phyloP scores from a whole-genome alignment of 2,888 invertebrate species.

The Xiphydria camelus region DNA sequence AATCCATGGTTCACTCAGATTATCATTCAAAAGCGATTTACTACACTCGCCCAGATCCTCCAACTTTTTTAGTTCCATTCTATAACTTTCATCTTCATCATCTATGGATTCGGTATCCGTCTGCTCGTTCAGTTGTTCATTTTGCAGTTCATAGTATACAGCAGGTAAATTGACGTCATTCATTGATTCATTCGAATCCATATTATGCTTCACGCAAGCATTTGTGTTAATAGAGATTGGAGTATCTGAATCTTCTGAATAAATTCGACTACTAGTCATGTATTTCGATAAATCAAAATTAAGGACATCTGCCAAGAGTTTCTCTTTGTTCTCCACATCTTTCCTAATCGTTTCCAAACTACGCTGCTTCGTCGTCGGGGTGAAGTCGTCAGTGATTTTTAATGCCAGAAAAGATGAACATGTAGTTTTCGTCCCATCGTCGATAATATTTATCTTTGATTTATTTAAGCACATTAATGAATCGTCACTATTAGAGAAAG shows the following conservation, averaged over 20 bases:
- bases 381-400: conserved; percentile 40
- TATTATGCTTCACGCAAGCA: conserved; percentile 30
- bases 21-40: conserved; percentile 38
- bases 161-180: background rate
- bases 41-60: conserved; percentile 47
- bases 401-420: conserved; percentile 40
- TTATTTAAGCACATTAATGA: background rate
- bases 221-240: conserved; percentile 30
- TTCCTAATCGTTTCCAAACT: conserved; percentile 65
- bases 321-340: conserved; percentile 76
- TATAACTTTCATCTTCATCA: conserved; percentile 51
- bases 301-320: conserved; percentile 69
- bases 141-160: background rate
- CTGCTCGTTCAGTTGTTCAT: conserved; percentile 16
- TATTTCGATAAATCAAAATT: conserved; percentile 62
- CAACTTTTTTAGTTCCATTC: conserved; percentile 45
- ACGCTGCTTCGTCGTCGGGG: conserved; percentile 33
- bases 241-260: conserved; percentile 25
- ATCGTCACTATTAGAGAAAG: conserved; percentile 2
- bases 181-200: conserved; percentile 9
- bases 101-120: conserved; percentile 37
- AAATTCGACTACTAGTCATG: conserved; percentile 39
- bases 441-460: conserved; percentile 19
- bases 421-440: conserved; percentile 31
- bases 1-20: conserved; percentile 16